Evolutionary conservation across 2,113 vertebrate genomes (phyloP).

Genomic region (Parotia lawesii): DNA sequence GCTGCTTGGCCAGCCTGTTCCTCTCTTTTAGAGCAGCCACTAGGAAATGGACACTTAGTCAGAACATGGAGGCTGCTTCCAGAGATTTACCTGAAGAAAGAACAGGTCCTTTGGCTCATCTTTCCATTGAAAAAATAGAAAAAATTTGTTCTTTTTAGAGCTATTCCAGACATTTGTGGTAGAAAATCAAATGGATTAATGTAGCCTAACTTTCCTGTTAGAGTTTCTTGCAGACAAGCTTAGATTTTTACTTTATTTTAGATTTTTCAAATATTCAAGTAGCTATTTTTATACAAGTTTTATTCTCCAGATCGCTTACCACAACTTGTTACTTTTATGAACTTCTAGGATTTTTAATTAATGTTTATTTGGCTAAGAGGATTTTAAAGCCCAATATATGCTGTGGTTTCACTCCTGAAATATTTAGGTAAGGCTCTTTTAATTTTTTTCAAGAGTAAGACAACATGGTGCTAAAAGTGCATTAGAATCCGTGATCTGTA

Average conservation of each 20-base stretch:
- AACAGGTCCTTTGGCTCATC: background rate
- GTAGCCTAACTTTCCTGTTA: background rate
- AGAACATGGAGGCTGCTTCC: background rate
- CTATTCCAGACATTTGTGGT: background rate
- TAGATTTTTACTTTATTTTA: background rate
- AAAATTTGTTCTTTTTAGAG: background rate
- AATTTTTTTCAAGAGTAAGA: background rate
- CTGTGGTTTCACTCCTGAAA: background rate
- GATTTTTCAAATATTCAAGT: background rate
- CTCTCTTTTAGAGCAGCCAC: background rate
- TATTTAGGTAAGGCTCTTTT: background rate
- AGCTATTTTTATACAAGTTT: background rate
- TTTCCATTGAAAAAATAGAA: background rate
- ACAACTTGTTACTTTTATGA: background rate
- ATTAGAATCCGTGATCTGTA: background rate
- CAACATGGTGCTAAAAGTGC: background rate
- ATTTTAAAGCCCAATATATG: background rate
- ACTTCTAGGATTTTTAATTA: background rate
- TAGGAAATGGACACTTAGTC: background rate
- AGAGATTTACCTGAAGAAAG: background rate
- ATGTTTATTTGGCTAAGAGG: background rate
- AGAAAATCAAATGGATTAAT: background rate
- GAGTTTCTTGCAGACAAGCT: background rate
- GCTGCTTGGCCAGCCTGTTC: background rate
- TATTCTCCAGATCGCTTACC: background rate